Percentiles rank a stretch among this genome's conserved stretches.
Evolutionary conservation across 2,797 vertebrate genomes (phyloP).

Genomic region (Potorous gilbertii): DNA sequence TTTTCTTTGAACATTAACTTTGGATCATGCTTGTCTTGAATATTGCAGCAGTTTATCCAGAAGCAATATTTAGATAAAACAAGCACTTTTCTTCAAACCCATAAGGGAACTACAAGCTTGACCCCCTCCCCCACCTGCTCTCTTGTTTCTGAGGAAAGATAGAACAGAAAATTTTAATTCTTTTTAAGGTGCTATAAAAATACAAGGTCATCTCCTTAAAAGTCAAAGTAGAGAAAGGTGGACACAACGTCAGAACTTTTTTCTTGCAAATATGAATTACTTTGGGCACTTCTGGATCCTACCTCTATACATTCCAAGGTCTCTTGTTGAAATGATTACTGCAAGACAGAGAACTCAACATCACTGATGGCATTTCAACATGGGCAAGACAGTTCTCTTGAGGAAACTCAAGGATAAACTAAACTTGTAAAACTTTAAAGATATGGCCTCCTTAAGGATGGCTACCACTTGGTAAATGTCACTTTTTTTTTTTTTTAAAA

Average conservation of each 20-base stretch:
- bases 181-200: constrained; percentile 12
- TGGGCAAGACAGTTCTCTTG: background rate
- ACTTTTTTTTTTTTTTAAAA: background rate
- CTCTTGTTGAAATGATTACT: background rate
- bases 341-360: background rate
- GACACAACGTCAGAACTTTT: background rate
- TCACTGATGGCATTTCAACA: background rate
- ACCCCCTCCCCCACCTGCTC: background rate
- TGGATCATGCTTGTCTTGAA: constrained; percentile 25
- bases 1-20: constrained; percentile 19
- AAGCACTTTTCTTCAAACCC: constrained; percentile 9
- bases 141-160: background rate
- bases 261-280: fast-evolving
- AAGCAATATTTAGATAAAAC: constrained; percentile 4
- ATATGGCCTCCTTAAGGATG: background rate
- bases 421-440: constrained; percentile 45
- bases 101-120: background rate
- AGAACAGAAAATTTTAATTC: background rate
- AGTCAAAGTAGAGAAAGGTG: background rate
- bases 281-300: background rate
- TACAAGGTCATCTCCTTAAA: background rate
- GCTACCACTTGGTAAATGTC: background rate
- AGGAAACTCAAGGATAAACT: constrained; percentile 31
- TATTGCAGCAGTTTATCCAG: constrained; percentile 43
- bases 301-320: background rate